These are phyloP conservation scores for Urocynchramus pylzowi DNA, from an alignment of 2,113 vertebrate genomes.

Conservation along the genomic window DNA sequence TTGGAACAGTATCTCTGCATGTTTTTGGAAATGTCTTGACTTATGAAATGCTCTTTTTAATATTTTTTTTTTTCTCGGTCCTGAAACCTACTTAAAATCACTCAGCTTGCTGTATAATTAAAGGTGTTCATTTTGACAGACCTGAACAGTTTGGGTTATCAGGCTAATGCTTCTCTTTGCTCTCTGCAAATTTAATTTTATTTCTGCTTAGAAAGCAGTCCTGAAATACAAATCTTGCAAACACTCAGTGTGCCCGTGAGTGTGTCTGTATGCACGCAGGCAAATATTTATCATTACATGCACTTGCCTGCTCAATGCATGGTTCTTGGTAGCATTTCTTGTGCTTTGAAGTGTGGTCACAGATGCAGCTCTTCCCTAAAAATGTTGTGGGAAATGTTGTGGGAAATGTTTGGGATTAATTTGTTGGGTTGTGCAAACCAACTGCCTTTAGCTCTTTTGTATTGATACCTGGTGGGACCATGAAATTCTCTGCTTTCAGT, in stretches of 20 bases:
- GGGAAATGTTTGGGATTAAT: neutral
- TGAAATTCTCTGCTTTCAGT: neutral
- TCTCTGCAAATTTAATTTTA: neutral
- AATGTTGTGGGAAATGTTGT: neutral
- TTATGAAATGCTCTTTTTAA: neutral
- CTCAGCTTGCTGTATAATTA: neutral
- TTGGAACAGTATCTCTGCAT: neutral
- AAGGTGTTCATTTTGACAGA: neutral
- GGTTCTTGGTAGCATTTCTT: neutral
- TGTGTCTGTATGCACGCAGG: neutral
- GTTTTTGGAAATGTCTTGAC: neutral
- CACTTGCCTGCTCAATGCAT: neutral
- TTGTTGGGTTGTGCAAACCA: neutral
- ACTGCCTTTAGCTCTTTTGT: neutral
- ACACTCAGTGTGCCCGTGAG: neutral
- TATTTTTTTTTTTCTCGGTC: neutral
- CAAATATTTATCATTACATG: neutral
- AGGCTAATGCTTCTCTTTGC: neutral
- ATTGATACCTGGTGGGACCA: neutral
- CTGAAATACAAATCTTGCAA: neutral
- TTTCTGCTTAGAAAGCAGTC: neutral
- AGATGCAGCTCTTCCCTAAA: neutral
- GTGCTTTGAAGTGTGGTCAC: neutral
- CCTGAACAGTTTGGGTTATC: neutral
- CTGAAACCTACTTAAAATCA: neutral